A percentile compares a stretch with the other conserved stretches of the same genome.
phyloP scores from a whole-genome alignment of 2,113 vertebrate genomes.

The Mus musculus region GRCm39 chr4:103317501-103318000 shows the following conservation, averaged over 20 bases:
- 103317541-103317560: too few species aligned
- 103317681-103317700: background rate
- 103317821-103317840: background rate
- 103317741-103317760: background rate
- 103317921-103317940: background rate
- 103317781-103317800: background rate
- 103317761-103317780: conserved; percentile 21
- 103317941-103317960: background rate
- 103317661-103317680: too few species aligned
- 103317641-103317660: too few species aligned
- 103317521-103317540: too few species aligned
- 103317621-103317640: too few species aligned
- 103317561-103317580: background rate
- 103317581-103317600: background rate
- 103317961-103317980: background rate
- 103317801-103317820: background rate
- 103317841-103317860: background rate
- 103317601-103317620: background rate
- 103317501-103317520: too few species aligned
- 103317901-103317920: background rate
- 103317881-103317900: background rate
- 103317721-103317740: background rate
- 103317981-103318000: background rate
- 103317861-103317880: background rate
- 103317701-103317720: background rate